Conservation (phyloP, 2,113 vertebrate genomes). For the Thryonomys swinderianus region DNA sequence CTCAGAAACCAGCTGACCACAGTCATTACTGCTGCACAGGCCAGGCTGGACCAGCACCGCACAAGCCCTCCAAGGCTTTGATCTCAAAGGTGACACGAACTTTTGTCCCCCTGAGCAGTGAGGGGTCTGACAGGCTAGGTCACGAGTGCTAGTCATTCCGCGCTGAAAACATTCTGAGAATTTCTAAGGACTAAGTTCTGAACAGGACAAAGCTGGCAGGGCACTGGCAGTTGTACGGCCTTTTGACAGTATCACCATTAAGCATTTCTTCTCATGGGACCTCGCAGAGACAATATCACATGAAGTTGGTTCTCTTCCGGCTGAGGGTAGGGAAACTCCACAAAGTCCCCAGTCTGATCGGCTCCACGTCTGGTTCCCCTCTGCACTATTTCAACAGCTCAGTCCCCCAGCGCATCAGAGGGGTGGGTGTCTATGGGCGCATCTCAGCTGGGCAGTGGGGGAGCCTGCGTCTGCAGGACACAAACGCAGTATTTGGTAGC, state of each 20-base stretch:
- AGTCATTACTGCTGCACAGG: neutral
- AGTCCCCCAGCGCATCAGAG: neutral
- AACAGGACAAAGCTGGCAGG: neutral
- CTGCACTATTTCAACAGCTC: neutral
- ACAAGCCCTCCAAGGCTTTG: neutral
- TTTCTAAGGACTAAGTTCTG: neutral
- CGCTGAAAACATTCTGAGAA: neutral
- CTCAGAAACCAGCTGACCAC: neutral
- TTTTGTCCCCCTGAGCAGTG: neutral
- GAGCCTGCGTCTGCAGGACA: neutral
- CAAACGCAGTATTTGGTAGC: neutral
- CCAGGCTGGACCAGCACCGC: neutral
- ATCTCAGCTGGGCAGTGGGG: neutral
- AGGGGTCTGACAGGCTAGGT: neutral
- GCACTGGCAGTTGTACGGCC: neutral
- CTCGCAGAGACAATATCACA: neutral
- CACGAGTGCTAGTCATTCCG: neutral
- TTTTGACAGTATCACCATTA: neutral
- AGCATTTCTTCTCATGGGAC: constrained; percentile 32
- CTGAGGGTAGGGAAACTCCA: neutral
- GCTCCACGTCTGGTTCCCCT: neutral
- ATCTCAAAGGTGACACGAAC: neutral
- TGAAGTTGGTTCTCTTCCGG: neutral
- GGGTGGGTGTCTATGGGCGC: neutral
- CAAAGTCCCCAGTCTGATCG: neutral